Evolutionary conservation across 2,888 invertebrate genomes (phyloP), one percentile per base, ranked within the genome.

Genomic region (Pseudococcus viburni): DNA sequence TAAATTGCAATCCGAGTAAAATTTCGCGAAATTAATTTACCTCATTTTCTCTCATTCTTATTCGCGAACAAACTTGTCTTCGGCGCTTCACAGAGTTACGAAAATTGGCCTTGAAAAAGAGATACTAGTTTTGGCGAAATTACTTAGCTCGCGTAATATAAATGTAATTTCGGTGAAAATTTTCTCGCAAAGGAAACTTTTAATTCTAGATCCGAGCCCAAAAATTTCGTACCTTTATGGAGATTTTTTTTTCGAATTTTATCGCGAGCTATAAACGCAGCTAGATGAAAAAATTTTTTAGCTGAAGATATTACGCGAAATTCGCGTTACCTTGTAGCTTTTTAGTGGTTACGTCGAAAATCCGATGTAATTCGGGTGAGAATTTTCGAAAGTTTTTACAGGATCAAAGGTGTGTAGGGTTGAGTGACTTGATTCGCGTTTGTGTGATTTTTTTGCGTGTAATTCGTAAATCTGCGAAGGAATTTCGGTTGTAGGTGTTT

Each of bases 241-340:
- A 59, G 59, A 17, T 59, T 59, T 59, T 55, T n/a, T n/a, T 59
- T 59, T 59, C n/a, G 15, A 59, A 59, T 59, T 59, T 59, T 59
- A 59, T 59, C n/a, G n/a, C 59, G 5, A n/a, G n/a, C 59, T 59
- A n/a, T 17, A n/a, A 59, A 59, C 59, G n/a, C 5, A 59, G 59
- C 59, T 17, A 12, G 59, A 59, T 59, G 17, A 59, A 59, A n/a
- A 4, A 59, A n/a, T 59, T n/a, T 59, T 59, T 59, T n/a, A 15
- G 7, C 59, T 59, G 0, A 59, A n/a, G 8, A n/a, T n/a, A 59
- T 59, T 12, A n/a, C 17, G n/a, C 5, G 8, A n/a, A 59, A 59
- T 59, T n/a, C 5, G 59, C 8, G n/a, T 59, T 17, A n/a, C n/a
- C 59, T 59, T 59, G n/a, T 59, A 15, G 59, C n/a, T n/a, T 59